Evolutionary conservation across 2,888 invertebrate species (phyloP), one percentile per base, ranked within the genome.

Genomic region (Oithona nana): DNA sequence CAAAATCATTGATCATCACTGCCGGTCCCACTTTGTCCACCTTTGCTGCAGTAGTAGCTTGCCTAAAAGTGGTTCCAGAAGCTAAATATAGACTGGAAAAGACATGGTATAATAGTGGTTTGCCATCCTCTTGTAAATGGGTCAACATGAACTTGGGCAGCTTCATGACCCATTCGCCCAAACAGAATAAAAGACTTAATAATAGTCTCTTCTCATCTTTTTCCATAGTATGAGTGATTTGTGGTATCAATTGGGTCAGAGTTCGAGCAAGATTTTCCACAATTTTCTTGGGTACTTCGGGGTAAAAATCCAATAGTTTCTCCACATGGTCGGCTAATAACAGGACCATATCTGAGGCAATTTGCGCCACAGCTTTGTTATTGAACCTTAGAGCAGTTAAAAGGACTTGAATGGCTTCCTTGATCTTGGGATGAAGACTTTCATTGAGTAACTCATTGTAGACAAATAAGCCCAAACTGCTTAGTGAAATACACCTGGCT

Each of bases 141-240:
- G 70, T 66, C n/a, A 73, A 68, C 28, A 69, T 69, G 16, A 71
- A 66, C 30, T 75, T 68, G 0, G 78, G 78, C 64, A 93, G 80
- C 57, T 83, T 79, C 80, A 94, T 89, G 63, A 90, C 90, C 83
- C 92, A 93, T 74, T 94, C 93, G 0, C 90, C 89, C 65, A 95
- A 77, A 71, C 90, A 88, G 63, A 93, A 80, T 69, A 94, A 79
- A 67, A 93, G 77, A 0, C 89, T 85, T 30, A 86, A 83, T 16
- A 86, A 80, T 63, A 89, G 74, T 64, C 86, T 80, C 69, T 83
- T 83, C 68, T 83, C 83, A 51, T 80, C 80, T 28, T 78, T 26
- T 2, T 11, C 20, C 1, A 59, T 20, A 2, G 16, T 30, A 61
- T 22, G n/a, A 16, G 28, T 31, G 30, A 49, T 57, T 57, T 57